Evolutionary conservation across 2,797 vertebrate genomes (phyloP).

Genomic region (Loriculus beryllinus): DNA sequence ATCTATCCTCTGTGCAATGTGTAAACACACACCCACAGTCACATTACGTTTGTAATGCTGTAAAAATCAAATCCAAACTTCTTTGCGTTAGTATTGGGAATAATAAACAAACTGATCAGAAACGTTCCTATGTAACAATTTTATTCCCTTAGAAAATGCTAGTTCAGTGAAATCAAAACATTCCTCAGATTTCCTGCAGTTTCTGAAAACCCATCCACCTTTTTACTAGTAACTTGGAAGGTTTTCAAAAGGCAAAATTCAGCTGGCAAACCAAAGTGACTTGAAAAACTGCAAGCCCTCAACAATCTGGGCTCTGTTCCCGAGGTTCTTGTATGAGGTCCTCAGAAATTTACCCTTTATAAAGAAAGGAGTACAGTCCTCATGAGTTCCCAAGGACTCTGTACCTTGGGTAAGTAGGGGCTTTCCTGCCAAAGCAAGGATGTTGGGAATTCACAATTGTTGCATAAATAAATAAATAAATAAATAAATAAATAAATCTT

Average conservation of each 20-base stretch:
- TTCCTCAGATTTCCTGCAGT: neutral
- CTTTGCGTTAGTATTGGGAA: neutral
- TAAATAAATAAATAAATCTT: neutral
- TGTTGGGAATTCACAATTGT: neutral
- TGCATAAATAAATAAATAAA: neutral
- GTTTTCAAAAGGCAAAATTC: slow-evolving; percentile 6
- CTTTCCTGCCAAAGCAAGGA: neutral
- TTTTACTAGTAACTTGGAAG: neutral
- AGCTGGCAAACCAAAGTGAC: neutral
- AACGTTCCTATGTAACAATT: neutral
- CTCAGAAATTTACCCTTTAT: neutral
- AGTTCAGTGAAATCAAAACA: neutral
- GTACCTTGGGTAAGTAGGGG: neutral
- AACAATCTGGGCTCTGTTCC: neutral
- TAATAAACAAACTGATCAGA: neutral
- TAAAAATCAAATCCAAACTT: neutral
- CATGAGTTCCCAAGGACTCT: neutral
- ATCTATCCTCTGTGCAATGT: neutral
- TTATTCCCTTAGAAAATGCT: neutral
- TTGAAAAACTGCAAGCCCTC: neutral
- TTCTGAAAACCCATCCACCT: neutral
- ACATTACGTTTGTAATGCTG: neutral
- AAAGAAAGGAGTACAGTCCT: neutral
- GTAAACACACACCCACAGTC: neutral
- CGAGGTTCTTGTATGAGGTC: neutral